Conservation (phyloP, 2,113 vertebrate species). For the Myrmecophaga tridactyla region DNA sequence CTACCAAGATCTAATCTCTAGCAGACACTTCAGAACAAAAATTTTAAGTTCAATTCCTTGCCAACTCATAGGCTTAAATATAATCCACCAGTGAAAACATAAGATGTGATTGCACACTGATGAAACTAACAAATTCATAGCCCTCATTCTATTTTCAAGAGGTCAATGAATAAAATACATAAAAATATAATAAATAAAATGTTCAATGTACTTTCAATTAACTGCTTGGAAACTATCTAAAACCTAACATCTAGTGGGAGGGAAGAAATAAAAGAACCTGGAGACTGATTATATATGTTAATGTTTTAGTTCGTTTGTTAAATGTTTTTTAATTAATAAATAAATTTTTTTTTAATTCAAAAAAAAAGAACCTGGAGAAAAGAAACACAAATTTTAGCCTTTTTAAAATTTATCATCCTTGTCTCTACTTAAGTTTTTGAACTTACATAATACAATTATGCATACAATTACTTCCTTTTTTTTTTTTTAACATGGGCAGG, state of each 20-base stretch:
- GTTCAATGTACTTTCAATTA: neutral
- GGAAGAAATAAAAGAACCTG: neutral
- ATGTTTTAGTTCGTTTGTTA: too few relatives aligned
- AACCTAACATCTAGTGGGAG: neutral
- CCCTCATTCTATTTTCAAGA: neutral
- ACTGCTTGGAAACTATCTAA: neutral
- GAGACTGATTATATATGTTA: too few relatives aligned
- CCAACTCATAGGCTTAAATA: constrained; percentile 16
- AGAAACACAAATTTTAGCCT: neutral
- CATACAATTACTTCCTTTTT: too few relatives aligned
- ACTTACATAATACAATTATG: neutral
- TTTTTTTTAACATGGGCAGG: too few relatives aligned
- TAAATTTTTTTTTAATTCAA: too few relatives aligned
- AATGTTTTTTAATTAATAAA: too few relatives aligned
- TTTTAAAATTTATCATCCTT: neutral
- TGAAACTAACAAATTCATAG: neutral
- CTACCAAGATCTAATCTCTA: constrained; percentile 47
- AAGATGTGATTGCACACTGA: neutral
- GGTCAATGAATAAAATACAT: too few relatives aligned
- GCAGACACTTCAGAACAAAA: neutral
- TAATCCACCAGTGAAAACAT: constrained; percentile 45
- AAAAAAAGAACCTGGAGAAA: neutral
- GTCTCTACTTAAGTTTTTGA: neutral
- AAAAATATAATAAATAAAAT: constrained; percentile 1
- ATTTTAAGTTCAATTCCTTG: constrained; percentile 23